Base-by-base conservation (phyloP, 2,888 invertebrate species). In the Agonopterix arenella region DNA sequence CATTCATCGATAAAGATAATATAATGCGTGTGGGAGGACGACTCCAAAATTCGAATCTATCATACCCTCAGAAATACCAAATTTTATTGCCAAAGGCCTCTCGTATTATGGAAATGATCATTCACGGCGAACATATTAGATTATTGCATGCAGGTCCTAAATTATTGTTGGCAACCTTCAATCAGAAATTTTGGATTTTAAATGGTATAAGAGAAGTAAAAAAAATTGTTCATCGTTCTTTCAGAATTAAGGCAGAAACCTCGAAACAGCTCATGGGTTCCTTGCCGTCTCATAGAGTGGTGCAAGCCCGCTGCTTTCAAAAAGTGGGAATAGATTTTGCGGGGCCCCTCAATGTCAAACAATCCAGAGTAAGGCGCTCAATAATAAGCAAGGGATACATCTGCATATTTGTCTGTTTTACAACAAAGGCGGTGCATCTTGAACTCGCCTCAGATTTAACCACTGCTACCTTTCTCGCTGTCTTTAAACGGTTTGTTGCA, bases 181-280 rank as follows among this genome's bases (percentile, higher is more conserved):
- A 47, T 36, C 54, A 55, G 48, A 47, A 16, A 49, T 59, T 40
- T 54, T 58, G 59, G 55, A 47, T 60, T 10, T 9, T 56, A 11
- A 49, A 56, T 48, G 57, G 57, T n/a, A 40, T 55, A 11, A 49
- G 51, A 47, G n/a, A 50, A 44, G 45, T 62, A 4, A 62, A 60
- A 50, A 59, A 56, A 9, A 5, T 59, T 11, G 48, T 48, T 11
- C 48, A 56, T 28, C 56, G 57, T 49, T 60, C 60, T 55, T 57
- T 53, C 36, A 57, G 55, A 45, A 44, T 56, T 2, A 60, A 56
- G 13, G 57, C 53, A 1, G 18, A 36, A 5, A 36, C 50, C 11
- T 45, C 52, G 8, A 52, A 52, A 8, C 58, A 57, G 46, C 43
- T 56, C 1, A 57, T 59, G 55, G 59, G 59, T 5, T 10, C 16